phyloP scores from a whole-genome alignment of 2,797 vertebrate species.

The Leucoraja ocellata region DNA sequence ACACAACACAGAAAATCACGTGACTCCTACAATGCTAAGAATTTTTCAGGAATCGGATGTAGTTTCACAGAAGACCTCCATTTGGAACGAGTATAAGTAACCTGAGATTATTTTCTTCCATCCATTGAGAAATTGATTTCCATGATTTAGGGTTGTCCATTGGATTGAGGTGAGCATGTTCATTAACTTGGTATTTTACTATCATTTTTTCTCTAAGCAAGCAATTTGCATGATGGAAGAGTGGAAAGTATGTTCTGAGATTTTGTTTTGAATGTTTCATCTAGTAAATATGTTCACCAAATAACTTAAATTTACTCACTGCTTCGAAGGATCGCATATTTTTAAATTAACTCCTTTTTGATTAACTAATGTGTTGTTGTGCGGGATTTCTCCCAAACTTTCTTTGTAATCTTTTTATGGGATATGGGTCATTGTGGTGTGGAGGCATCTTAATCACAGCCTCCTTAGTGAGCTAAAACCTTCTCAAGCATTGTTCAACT shows the following conservation, averaged over 20 bases:
- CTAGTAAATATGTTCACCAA: background rate
- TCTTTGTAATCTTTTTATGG: background rate
- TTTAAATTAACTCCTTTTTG: background rate
- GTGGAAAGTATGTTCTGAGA: background rate
- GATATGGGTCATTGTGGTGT: background rate
- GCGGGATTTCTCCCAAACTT: background rate
- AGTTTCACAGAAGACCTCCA: background rate
- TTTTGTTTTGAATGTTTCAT: background rate
- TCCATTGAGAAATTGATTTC: background rate
- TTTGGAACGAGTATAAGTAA: background rate
- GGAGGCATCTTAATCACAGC: background rate
- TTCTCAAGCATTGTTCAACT: background rate
- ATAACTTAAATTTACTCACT: background rate
- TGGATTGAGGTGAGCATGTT: background rate
- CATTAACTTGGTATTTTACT: background rate
- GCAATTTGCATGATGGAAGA: background rate
- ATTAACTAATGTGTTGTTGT: background rate
- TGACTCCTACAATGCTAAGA: background rate
- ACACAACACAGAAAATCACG: slow-evolving; percentile 29
- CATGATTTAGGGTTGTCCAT: background rate
- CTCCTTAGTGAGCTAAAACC: background rate
- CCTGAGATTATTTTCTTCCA: background rate
- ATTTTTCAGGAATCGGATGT: background rate
- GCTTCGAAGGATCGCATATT: background rate
- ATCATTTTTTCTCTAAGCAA: background rate